phyloP scores from a whole-genome alignment of 37 sponge, comb jelly and placozoan genomes.

The Cladorhizidae sp. region DNA sequence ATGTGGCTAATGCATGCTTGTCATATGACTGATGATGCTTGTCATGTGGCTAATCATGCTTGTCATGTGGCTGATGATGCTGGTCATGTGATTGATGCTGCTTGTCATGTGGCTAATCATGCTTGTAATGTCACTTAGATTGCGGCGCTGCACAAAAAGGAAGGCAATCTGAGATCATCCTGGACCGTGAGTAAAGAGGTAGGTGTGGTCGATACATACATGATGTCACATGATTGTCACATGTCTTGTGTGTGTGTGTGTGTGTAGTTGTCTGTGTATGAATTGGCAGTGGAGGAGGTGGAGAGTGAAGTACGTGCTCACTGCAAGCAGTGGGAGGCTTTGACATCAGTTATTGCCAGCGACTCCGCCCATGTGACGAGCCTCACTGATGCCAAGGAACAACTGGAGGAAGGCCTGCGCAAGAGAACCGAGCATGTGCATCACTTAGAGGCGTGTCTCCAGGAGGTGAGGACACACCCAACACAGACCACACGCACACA shows the following conservation, averaged over 20 bases:
- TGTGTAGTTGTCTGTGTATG: constrained; percentile 23
- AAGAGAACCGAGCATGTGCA: constrained; percentile 13
- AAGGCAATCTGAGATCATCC: too few relatives aligned
- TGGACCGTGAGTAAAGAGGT: too few relatives aligned
- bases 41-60: too few relatives aligned
- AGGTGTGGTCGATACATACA: too few relatives aligned
- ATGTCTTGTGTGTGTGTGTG: not conserved
- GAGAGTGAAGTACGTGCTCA: constrained; percentile 33
- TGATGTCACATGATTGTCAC: not conserved
- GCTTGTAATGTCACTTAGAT: too few relatives aligned
- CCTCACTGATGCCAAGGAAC: constrained; percentile 3
- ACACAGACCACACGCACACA: too few relatives aligned
- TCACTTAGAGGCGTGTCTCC: constrained; percentile 26
- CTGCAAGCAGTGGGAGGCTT: constrained; percentile 41
- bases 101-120: too few relatives aligned
- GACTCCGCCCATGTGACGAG: not conserved
- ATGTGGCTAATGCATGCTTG: too few relatives aligned
- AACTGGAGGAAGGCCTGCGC: constrained; percentile 9
- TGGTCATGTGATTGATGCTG: too few relatives aligned
- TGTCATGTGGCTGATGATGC: too few relatives aligned
- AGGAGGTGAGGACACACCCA: constrained; percentile 18
- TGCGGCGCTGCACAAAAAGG: too few relatives aligned
- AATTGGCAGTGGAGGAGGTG: constrained; percentile 15
- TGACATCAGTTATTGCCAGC: not conserved
- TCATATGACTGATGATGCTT: too few relatives aligned